Evolutionary conservation across 2,797 vertebrate species (phyloP).

Genomic region (Catostomus latipinnis): DNA sequence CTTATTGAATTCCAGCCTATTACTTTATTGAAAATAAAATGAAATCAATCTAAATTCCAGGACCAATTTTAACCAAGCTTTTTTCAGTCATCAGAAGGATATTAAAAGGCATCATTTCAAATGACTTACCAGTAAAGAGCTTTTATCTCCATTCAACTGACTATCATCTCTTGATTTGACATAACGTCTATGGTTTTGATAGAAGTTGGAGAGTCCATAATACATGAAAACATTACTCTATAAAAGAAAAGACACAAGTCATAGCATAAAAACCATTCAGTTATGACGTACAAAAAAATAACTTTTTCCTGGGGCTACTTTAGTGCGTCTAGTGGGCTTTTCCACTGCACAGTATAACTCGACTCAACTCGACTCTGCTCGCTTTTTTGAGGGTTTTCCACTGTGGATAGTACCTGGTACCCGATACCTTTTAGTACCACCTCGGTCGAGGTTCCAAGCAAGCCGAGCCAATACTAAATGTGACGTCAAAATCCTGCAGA

Average conservation of each 20-base stretch:
- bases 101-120: background rate
- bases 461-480: too few species aligned
- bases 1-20: background rate
- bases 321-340: background rate
- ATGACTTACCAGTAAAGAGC: constrained; percentile 81
- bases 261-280: background rate
- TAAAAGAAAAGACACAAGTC: constrained; percentile 33
- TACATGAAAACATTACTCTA: constrained; percentile 99
- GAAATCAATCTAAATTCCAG: background rate
- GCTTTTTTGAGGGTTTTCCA: too few species aligned
- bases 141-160: constrained; percentile 89
- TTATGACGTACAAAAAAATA: background rate
- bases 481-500: too few species aligned
- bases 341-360: too few species aligned
- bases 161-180: constrained; percentile 98
- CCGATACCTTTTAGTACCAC: too few species aligned
- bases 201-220: constrained; percentile 98
- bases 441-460: too few species aligned
- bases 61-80: background rate
- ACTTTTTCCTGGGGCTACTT: constrained; percentile 3
- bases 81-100: background rate
- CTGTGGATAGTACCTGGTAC: too few species aligned
- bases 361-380: too few species aligned
- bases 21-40: background rate
- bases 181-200: constrained; percentile 97